Base-by-base conservation (phyloP, 1,140 invertebrate genomes). In the Drosophila littoralis region DNA sequence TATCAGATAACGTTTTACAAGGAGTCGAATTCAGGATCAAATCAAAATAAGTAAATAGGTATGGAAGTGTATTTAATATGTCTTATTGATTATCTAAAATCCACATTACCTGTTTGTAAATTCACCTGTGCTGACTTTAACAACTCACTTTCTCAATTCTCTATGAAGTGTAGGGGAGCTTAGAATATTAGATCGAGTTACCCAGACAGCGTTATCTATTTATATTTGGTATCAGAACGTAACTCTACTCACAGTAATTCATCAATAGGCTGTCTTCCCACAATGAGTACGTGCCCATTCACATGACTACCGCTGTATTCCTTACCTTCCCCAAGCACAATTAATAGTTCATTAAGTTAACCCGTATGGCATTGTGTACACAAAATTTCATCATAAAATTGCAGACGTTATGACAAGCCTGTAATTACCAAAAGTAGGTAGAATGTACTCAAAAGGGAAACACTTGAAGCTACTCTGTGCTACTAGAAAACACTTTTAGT, bases 311-410 rank as follows among this genome's bases (percentile, higher is more conserved):
- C 28, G 28, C 7, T 36, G 13, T 7, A 38, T 17, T 4, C 52
- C 40, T 40, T 61, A 79, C 77, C 77, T 79, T 69, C 55, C 77
- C 10, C 65, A 79, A 79, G 1, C 10, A 7, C 42, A 46, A 38
- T 66, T 28, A 42, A 57, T 22, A 22, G 1, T 17, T 17, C 0
- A 17, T 6, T 17, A 12, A 3, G 22, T 22, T 40, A 22, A 3
- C 22, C 4, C 22, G 33, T 17, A 10, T 6, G 4, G 4, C 9
- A 38, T 17, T 54, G 7, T 12, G 10, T 12, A 17, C 52, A 55
- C 13, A 13, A 4, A 36, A 45, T 36, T 46, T 15, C 40, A n/a
- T 36, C 7, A 36, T 12, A 10, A 36, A 15, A 43, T 33, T 2
- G n/a, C 13, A 67, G 28, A 51, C 45, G 50, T 17, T 45, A 48